phyloP scores from a whole-genome alignment of 2,797 vertebrate species.

The Vireo griseus region DNA sequence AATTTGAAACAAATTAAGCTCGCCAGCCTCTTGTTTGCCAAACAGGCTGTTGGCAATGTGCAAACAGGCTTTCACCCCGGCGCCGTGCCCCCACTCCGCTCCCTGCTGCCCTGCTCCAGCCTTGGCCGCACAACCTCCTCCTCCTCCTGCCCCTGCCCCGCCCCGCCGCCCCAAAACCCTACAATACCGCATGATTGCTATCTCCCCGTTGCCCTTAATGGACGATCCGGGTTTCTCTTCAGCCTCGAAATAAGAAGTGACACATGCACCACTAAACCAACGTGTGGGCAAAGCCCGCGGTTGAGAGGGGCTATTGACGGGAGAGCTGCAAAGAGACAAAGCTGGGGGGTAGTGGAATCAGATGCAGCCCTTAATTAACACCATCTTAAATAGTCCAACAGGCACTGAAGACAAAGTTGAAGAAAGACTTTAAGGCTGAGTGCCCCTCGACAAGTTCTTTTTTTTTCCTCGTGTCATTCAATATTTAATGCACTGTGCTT shows the following conservation, averaged over 20 bases:
- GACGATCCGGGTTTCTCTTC: conserved; percentile 54
- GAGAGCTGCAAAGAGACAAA: conserved; percentile 66
- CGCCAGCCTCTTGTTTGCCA: conserved; percentile 44
- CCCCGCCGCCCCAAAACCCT: background rate
- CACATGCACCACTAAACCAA: conserved; percentile 63
- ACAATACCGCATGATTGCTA: conserved; percentile 31
- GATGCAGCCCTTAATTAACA: conserved; percentile 80
- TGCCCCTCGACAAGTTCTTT: conserved; percentile 74
- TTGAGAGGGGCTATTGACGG: conserved; percentile 63
- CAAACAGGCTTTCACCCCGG: conserved; percentile 29
- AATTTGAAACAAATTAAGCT: conserved; percentile 28
- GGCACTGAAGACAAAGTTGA: conserved; percentile 74
- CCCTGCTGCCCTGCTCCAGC: background rate
- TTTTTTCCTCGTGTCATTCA: conserved; percentile 74
- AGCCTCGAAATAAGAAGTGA: conserved; percentile 71
- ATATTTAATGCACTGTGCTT: conserved; percentile 77
- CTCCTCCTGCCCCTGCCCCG: background rate
- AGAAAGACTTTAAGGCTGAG: conserved; percentile 77
- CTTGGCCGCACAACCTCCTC: background rate
- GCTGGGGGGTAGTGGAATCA: conserved; percentile 65
- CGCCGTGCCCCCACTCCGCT: background rate
- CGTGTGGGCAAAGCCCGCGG: conserved; percentile 31
- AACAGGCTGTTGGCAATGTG: conserved; percentile 44
- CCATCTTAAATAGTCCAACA: conserved; percentile 75
- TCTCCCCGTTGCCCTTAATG: conserved; percentile 30